phyloP scores from a whole-genome alignment of 1,140 invertebrate species.

The Elysia chlorotica region DNA sequence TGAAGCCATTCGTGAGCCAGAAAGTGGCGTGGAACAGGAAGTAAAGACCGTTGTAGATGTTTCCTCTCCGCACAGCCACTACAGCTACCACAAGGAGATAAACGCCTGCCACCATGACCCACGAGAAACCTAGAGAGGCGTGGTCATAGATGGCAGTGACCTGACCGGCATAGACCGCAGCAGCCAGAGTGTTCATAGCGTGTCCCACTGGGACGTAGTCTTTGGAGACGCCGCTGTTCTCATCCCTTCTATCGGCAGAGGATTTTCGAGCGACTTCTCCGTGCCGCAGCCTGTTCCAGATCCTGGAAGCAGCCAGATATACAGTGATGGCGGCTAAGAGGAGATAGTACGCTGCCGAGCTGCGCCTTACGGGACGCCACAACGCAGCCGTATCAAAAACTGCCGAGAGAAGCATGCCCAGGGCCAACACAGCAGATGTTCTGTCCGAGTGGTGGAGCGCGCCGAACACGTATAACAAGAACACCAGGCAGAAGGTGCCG shows the following conservation, averaged over 20 bases:
- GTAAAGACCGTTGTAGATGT: conserved; percentile 27
- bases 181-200: conserved; percentile 35
- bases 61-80: conserved; percentile 29
- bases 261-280: conserved; percentile 1
- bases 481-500: conserved; percentile 33
- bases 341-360: conserved; percentile 37
- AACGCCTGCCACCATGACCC: conserved; percentile 35
- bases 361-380: conserved; percentile 31
- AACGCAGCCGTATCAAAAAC: conserved; percentile 41
- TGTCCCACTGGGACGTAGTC: conserved; percentile 37
- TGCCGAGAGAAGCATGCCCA: conserved; percentile 31
- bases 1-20: conserved; percentile 36
- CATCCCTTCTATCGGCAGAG: not conserved
- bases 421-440: conserved; percentile 30
- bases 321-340: conserved; percentile 30
- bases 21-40: conserved; percentile 37
- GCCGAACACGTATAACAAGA: conserved; percentile 33
- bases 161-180: conserved; percentile 35
- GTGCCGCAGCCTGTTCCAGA: conserved; percentile 15
- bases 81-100: conserved; percentile 34
- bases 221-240: conserved; percentile 7
- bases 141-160: conserved; percentile 28
- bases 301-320: conserved; percentile 22
- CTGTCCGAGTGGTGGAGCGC: conserved; percentile 27
- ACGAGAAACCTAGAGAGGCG: conserved; percentile 29